A percentile compares a stretch with the other conserved stretches of the same genome.
Evolutionary conservation across 2,797 vertebrate species (phyloP).

Genomic region (Cheirogaleus major): DNA sequence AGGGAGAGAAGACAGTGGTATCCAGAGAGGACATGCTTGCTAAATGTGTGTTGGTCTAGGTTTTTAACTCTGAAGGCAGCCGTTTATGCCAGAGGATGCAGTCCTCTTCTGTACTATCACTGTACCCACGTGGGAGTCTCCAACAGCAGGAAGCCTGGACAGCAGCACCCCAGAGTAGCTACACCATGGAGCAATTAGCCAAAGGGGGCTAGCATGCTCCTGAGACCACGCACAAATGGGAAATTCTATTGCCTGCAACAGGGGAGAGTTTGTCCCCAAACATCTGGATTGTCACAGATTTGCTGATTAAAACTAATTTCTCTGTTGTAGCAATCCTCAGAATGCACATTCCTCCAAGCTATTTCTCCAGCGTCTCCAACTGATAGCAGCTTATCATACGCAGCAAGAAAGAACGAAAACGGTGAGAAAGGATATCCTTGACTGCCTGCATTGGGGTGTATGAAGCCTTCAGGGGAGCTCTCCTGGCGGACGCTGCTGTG

Average conservation of each 20-base stretch:
- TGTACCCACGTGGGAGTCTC: not conserved
- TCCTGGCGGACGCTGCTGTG: too few relatives aligned
- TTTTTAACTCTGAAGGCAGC: not conserved
- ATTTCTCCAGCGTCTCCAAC: not conserved
- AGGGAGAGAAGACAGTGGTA: not conserved
- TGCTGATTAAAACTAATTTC: not conserved
- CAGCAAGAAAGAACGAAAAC: not conserved
- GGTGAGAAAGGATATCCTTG: not conserved
- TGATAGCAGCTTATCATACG: not conserved
- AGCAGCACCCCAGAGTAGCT: too few relatives aligned
- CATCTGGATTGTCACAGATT: accelerated
- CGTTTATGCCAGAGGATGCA: not conserved
- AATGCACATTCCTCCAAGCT: not conserved
- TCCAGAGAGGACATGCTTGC: not conserved
- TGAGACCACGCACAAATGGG: not conserved
- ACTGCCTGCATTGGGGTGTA: too few relatives aligned
- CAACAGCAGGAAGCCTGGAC: not conserved
- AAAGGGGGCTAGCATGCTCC: too few relatives aligned
- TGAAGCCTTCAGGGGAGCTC: not conserved
- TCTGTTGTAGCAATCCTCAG: not conserved
- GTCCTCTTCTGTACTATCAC: not conserved
- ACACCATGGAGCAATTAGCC: accelerated
- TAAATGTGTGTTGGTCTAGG: not conserved
- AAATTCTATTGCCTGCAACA: not conserved
- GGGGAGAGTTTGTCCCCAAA: not conserved